These are phyloP conservation scores for Ptychodera flava DNA, from an alignment of 35 echinoderm and acorn worm genomes.

Conservation along the genomic window DNA sequence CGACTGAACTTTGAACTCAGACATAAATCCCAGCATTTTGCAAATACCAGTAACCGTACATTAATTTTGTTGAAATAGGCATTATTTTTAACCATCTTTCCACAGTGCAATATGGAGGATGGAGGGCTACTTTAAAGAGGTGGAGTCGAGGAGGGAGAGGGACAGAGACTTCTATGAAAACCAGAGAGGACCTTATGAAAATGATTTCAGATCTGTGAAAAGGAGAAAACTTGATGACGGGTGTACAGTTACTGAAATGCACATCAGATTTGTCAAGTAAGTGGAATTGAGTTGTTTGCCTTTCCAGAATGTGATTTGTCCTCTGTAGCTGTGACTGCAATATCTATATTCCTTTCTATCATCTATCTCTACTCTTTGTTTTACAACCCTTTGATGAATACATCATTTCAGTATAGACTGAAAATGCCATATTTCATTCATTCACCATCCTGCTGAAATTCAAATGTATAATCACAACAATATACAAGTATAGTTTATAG, in stretches of 20 bases:
- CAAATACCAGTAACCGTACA: too few relatives aligned
- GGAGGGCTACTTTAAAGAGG: conserved; percentile 41
- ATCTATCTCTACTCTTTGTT: not conserved
- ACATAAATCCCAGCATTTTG: too few relatives aligned
- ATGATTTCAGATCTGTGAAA: conserved; percentile 6
- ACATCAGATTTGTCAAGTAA: conserved; percentile 48
- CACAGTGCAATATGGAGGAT: conserved; percentile 51
- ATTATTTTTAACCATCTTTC: not conserved
- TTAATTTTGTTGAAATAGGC: too few relatives aligned
- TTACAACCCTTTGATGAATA: not conserved
- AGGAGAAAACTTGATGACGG: conserved; percentile 64
- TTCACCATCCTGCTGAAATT: too few relatives aligned
- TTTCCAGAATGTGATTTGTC: not conserved
- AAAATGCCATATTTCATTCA: too few relatives aligned
- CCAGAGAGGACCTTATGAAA: not conserved
- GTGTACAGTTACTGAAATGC: conserved; percentile 22
- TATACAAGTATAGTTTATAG: too few relatives aligned
- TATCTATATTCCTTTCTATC: not conserved
- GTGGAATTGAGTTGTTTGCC: conserved; percentile 2
- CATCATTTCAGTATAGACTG: too few relatives aligned
- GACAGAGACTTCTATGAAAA: conserved; percentile 5
- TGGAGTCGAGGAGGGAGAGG: not conserved
- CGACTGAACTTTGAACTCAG: too few relatives aligned
- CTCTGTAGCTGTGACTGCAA: not conserved
- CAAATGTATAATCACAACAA: too few relatives aligned